Evolutionary conservation across 1,140 invertebrate species (phyloP), one percentile per base, ranked within the genome.

Genomic region (Drosophila nebulosa): DNA sequence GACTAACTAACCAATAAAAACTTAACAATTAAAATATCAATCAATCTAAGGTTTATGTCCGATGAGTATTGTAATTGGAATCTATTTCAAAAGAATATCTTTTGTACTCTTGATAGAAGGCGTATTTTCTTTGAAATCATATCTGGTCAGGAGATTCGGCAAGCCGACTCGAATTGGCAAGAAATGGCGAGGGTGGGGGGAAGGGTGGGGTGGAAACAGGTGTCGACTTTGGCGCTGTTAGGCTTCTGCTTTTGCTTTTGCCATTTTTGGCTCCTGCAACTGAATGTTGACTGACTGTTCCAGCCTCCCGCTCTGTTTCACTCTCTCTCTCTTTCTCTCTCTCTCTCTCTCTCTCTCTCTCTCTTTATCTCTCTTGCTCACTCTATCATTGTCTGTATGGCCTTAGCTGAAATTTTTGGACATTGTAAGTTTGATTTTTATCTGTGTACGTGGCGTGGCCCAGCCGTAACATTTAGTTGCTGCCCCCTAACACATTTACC

Each of bases 381-480:
- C 12, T 36, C 35, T 36, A n/a, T n/a, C 14, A 42, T 42, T 18
- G 27, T 30, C 3, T 42, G 51, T 67, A 56, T 51, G 36, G 52
- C 50, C 51, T 72, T 61, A 27, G 60, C 27, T 76, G 57, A 68
- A 72, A 62, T 73, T 77, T 71, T 76, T 51, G 62, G 46, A 65
- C 76, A 79, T 76, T 70, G 81, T 77, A 58, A 74, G 60, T 60
- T 77, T 85, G 81, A 85, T 85, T 85, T 85, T 74, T 86, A 86
- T 85, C 81, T 80, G 74, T 78, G 74, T 72, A 65, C 78, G 67
- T 80, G 78, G 69, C 78, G 62, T 80, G 55, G 78, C 64, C 73
- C 61, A 58, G 64, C 73, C 78, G 79, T 81, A 81, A 78, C 78
- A 73, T 64, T 21, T 46, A 36, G 27, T 35, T 24, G 18, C 21